Percentiles rank a stretch among this genome's conserved stretches.
Conservation (phyloP, 2,113 vertebrate species). For the Tupaia chinensis region DNA sequence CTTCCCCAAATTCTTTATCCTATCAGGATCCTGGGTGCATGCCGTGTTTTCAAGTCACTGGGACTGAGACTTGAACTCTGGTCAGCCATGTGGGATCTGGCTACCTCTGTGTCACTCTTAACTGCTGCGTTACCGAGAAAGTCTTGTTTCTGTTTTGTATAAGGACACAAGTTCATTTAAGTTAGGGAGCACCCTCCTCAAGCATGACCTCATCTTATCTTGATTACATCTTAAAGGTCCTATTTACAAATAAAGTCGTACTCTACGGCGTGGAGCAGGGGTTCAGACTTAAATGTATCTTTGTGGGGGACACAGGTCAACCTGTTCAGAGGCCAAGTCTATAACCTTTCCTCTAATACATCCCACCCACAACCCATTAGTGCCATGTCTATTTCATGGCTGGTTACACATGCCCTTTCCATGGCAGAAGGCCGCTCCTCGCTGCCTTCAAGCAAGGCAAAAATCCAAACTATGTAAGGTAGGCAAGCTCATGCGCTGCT, state of each 20-base stretch:
- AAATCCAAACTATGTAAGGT: not conserved
- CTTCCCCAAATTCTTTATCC: too few species aligned
- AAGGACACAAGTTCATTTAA: not conserved
- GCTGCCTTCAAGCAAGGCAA: not conserved
- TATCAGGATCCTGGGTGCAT: too few species aligned
- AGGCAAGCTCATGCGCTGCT: not conserved
- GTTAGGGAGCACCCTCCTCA: not conserved
- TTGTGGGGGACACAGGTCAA: not conserved
- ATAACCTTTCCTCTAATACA: not conserved
- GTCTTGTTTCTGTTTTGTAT: not conserved
- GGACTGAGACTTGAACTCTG: too few species aligned
- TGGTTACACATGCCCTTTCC: not conserved
- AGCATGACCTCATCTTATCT: not conserved
- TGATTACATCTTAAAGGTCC: not conserved
- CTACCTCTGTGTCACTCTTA: too few species aligned
- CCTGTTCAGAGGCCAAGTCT: not conserved
- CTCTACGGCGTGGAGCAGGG: not conserved
- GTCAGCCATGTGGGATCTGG: too few species aligned
- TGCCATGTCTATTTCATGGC: not conserved
- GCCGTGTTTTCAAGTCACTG: too few species aligned
- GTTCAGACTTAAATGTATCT: not conserved
- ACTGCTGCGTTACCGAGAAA: too few species aligned
- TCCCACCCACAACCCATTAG: not conserved
- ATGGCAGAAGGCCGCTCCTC: not conserved
- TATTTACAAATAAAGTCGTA: not conserved